Evolutionary conservation across 2,113 vertebrate genomes (phyloP), one percentile per base, ranked within the genome.

Genomic region (Arvicanthis niloticus): DNA sequence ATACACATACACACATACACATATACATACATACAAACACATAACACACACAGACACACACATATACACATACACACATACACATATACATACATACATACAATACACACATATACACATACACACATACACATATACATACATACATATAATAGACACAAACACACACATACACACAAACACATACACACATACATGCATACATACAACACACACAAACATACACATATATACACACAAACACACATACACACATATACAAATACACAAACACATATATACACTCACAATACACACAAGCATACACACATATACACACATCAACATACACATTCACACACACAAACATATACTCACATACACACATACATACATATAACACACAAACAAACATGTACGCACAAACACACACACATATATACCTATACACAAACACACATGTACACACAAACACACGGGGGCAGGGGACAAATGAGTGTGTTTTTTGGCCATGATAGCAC

Each of bases 121-220:
- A 31, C 0, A 48, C 42, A 51, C 7, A 40, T 42, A 42, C n/a
- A 17, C 56, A 24, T 29, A 48, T 2, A 65, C 10, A n/a, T 11
- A 7, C 37, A 40, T 7, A 40, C 10, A 40, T 15, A 56, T 15
- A 56, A 60, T 7, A 62, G 24, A 19, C n/a, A 62, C 4, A 31
- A 1, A 29, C 5, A 34, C 7, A 40, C 10, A 40, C 17, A n/a
- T 17, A 29, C 53, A 42, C 4, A 31, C 0, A 16, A 2, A 21
- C 7, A 31, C 5, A 45, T 7, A 67, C 3, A 34, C 5, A n/a
- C 21, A 8, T 7, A 19, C 10, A 37, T 5, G 1, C 67, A 37
- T 6, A 70, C 31, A 68, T 15, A 68, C 1, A 68, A 37, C 15
- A 17, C 16, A 22, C 15, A 67, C 8, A 48, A 8, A 68, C 9